Evolutionary conservation across 2,888 invertebrate species (phyloP), one percentile per base, ranked within the genome.

Genomic region (Carcina quercana): DNA sequence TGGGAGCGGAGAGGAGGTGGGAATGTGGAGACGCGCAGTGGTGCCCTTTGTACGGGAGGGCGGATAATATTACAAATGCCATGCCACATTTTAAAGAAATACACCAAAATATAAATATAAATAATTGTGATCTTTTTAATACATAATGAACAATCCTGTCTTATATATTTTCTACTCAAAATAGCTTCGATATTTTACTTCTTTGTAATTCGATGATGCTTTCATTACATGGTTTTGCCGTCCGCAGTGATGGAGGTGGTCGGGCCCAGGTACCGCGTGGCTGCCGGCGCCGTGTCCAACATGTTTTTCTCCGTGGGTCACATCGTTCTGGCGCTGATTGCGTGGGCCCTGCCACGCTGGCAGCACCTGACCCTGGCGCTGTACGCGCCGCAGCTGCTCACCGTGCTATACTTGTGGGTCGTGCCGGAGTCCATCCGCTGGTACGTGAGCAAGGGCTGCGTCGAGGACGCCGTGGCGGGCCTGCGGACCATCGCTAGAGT

Each of bases 281-380:
- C 90, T 6, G 89, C 87, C 3, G 90, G 92, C 12, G 89, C 90
- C 5, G 73, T 90, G 15, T 84, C 91, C 35, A 88, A 89, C 35
- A 86, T 89, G 2, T 88, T 88, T 51, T 93, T 91, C 55, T 88
- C 91, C 0, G 37, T 90, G 3, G 93, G 93, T 0, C 90, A 91
- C 67, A 84, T 90, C 17, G 46, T 87, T 0, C 59, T 91, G 35
- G 92, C 90, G 0, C 58, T 88, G 21, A 71, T 89, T 3, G 92
- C 93, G 1, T 92, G 90, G 87, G 78, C 72, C 25, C 78, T 87
- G 1, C 86, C 86, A 21, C 79, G 90, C 52, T 94, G 94, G 94
- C 85, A 88, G 47, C 58, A 71, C 20, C 69, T 91, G 3, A 86
- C 92, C 2, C 78, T 89, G 12, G 76, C 88, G 2, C 71, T 91